Evolutionary conservation across 1,140 invertebrate genomes (phyloP).

Genomic region (Orchestia grillus): DNA sequence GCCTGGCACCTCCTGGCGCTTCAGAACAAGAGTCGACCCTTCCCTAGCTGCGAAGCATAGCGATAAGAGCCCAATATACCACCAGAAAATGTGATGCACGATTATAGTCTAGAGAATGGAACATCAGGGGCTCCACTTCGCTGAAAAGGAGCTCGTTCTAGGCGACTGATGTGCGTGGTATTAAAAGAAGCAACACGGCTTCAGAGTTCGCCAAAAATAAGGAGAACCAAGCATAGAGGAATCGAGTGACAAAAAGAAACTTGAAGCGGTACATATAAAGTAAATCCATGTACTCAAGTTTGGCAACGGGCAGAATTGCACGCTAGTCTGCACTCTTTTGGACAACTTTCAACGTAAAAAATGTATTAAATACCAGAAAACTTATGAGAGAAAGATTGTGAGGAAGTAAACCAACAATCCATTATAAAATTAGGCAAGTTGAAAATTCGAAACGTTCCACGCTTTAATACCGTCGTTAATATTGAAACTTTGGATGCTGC

Average conservation of each 20-base stretch:
- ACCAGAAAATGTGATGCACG: slow-evolving; percentile 45
- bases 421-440: neutral
- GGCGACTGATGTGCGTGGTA: neutral
- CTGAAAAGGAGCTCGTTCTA: slow-evolving; percentile 7
- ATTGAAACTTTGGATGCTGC: too few species aligned
- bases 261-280: neutral
- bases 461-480: too few species aligned
- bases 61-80: slow-evolving; percentile 17
- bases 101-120: slow-evolving; percentile 45
- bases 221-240: neutral
- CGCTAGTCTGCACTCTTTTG: neutral
- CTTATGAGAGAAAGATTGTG: neutral
- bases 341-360: neutral
- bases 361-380: neutral
- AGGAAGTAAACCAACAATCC: neutral
- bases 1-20: neutral
- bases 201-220: neutral
- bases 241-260: neutral
- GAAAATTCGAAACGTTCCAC: too few species aligned
- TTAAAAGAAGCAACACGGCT: slow-evolving; percentile 4
- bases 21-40: neutral
- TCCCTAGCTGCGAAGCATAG: neutral
- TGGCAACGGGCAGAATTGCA: neutral
- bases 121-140: slow-evolving; percentile 39
- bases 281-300: neutral